A percentile compares a stretch with the other conserved stretches of the same genome.
Evolutionary conservation across 2,888 invertebrate species (phyloP).

Genomic region (Caenorhabditis sp.): DNA sequence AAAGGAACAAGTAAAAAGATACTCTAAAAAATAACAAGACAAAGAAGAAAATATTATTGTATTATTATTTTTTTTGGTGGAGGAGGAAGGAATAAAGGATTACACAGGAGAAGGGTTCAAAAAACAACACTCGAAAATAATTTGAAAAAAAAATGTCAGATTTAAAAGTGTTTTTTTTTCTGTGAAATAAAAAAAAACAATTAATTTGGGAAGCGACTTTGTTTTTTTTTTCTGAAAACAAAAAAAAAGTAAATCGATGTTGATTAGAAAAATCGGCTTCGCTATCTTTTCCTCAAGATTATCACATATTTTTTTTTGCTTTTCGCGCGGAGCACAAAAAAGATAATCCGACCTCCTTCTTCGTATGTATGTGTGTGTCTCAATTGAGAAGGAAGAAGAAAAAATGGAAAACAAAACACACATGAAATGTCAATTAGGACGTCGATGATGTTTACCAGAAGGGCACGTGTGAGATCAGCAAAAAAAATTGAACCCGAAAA

Average conservation of each 20-base stretch:
- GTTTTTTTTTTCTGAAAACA: too few species aligned
- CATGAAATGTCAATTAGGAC: background rate
- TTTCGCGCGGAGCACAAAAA: too few species aligned
- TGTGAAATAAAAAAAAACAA: too few species aligned
- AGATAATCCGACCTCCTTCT: background rate
- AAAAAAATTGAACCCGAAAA: too few species aligned
- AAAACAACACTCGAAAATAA: background rate
- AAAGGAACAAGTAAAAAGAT: constrained; percentile 1
- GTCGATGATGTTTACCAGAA: too few species aligned
- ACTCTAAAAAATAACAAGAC: background rate
- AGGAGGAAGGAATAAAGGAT: background rate
- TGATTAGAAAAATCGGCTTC: background rate
- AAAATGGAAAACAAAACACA: background rate
- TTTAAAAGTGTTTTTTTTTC: background rate
- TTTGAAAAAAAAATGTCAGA: background rate
- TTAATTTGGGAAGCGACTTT: too few species aligned
- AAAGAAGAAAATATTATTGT: background rate
- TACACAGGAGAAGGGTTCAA: background rate
- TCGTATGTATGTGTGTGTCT: background rate
- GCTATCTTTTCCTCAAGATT: background rate
- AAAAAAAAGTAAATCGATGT: too few species aligned
- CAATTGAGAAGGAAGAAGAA: background rate
- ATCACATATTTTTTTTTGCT: too few species aligned
- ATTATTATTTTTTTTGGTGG: too few species aligned
- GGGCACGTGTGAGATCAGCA: too few species aligned